These are phyloP conservation scores for Lipophrys pholis DNA, from an alignment of 2,113 vertebrate genomes.

Conservation along the genomic window DNA sequence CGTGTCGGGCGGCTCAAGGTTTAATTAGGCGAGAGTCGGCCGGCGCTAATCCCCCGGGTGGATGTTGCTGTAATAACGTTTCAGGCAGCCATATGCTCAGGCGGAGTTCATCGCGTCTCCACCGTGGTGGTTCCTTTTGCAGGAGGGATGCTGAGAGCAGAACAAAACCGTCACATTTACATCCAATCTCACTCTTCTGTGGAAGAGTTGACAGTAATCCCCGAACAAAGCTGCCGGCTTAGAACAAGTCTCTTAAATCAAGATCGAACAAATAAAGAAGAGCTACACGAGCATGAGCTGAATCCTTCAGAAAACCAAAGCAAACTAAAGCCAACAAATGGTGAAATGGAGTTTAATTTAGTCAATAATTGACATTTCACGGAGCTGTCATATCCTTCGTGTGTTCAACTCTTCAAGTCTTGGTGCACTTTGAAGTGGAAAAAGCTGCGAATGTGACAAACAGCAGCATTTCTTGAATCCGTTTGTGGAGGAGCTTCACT, in stretches of 20 bases:
- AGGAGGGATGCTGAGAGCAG: background rate
- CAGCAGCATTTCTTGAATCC: too few species aligned
- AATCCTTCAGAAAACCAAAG: too few species aligned
- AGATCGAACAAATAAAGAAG: conserved; percentile 1
- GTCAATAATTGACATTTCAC: too few species aligned
- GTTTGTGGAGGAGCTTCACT: too few species aligned
- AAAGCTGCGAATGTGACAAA: too few species aligned
- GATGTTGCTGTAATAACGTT: conserved; percentile 54
- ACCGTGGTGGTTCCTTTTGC: conserved; percentile 31
- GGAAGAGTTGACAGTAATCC: background rate
- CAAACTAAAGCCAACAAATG: too few species aligned
- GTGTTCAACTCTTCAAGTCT: too few species aligned
- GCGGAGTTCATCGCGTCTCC: conserved; percentile 25
- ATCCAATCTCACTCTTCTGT: background rate
- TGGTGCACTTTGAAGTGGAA: too few species aligned
- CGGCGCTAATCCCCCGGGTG: conserved; percentile 58
- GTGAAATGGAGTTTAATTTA: too few species aligned
- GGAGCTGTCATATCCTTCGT: too few species aligned
- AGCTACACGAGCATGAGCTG: too few species aligned
- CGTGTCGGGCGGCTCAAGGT: conserved; percentile 31
- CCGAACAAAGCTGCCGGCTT: conserved; percentile 10
- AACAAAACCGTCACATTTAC: conserved; percentile 5
- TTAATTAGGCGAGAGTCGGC: conserved; percentile 64
- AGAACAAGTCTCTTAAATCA: conserved; percentile 8
- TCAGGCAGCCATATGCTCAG: conserved; percentile 34